Conservation (phyloP, 2,113 vertebrate species). For the Oncorhynchus mykiss region DNA sequence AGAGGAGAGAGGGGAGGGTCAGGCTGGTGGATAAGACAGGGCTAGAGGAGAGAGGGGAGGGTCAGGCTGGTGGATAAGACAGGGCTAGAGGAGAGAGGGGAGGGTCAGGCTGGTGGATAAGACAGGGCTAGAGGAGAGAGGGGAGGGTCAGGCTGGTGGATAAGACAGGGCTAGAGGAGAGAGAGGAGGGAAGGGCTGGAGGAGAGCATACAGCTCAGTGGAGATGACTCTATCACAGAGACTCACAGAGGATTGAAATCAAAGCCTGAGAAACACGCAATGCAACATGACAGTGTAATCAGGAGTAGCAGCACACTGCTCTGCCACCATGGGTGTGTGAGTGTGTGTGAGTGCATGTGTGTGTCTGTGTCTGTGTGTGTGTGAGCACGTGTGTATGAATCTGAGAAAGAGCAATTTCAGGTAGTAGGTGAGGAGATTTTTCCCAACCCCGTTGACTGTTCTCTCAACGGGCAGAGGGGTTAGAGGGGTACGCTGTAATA, state of each 20-base stretch:
- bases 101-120: too few species aligned
- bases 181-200: not conserved
- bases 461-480: not conserved
- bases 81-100: too few species aligned
- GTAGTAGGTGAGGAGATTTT: not conserved
- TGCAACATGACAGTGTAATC: conserved; percentile 21
- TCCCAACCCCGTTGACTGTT: not conserved
- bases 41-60: too few species aligned
- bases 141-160: too few species aligned
- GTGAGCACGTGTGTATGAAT: conserved; percentile 4
- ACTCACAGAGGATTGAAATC: conserved; percentile 48
- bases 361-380: not conserved
- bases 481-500: not conserved
- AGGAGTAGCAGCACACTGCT: not conserved
- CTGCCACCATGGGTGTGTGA: not conserved
- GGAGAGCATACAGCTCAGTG: not conserved
- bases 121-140: too few species aligned
- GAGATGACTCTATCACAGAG: conserved; percentile 48
- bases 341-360: not conserved
- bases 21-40: too few species aligned
- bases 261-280: conserved; percentile 28
- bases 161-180: too few species aligned
- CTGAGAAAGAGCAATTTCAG: not conserved
- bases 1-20: too few species aligned
- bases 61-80: too few species aligned